phyloP scores from a whole-genome alignment of 2,888 invertebrate genomes.

The Perizoma affinitatum region DNA sequence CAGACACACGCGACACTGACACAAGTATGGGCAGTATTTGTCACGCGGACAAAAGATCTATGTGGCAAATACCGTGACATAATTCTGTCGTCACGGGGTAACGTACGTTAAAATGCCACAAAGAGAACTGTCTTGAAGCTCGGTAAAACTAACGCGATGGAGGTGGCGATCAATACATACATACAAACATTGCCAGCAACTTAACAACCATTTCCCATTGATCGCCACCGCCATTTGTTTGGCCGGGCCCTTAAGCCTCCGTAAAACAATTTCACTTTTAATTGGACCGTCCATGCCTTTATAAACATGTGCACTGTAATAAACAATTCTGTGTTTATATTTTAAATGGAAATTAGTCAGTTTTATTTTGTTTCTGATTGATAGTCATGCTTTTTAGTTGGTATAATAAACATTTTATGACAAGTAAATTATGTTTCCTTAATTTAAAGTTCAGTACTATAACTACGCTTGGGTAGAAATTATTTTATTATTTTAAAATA shows the following conservation, averaged over 20 bases:
- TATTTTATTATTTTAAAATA: constrained; percentile 9
- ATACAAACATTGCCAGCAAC: no score
- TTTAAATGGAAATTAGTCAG: constrained; percentile 35
- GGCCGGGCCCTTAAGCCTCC: constrained; percentile 27
- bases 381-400: constrained; percentile 18
- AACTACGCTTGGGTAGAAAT: constrained; percentile 3
- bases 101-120: no score
- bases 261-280: constrained; percentile 56
- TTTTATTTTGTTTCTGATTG: constrained; percentile 31
- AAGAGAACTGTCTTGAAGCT: no score
- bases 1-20: no score
- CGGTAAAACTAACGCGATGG: no score
- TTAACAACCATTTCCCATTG: no score
- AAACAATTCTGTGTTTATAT: constrained; percentile 36
- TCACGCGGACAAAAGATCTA: no score
- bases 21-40: no score
- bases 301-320: constrained; percentile 49
- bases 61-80: no score
- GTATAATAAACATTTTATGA: constrained; percentile 14
- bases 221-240: no score
- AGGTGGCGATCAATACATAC: no score
- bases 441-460: constrained; percentile 2
- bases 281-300: constrained; percentile 53
- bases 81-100: no score
- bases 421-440: constrained; percentile 11